Evolutionary conservation across 30 jellyfish, hydroid and myxozoan genomes (phyloP), one percentile per base, ranked within the genome.

Genomic region (Turritopsis rubra): DNA sequence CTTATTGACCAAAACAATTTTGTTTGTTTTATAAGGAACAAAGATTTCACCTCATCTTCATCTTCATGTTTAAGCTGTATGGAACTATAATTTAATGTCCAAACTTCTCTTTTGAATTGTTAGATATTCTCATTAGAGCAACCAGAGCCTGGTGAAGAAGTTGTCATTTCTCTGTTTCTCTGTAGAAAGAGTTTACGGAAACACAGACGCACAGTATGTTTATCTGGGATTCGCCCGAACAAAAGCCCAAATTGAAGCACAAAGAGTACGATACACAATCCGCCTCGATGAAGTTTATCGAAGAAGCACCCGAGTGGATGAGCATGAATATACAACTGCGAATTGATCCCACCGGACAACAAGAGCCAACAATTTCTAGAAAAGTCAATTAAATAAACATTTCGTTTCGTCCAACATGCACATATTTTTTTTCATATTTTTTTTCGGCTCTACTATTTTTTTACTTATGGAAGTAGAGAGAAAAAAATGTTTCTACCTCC

Each of bases 261-360:
- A 84, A 54, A 89, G 96, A 85, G 29, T 89, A 89, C 81, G 97
- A 93, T 66, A 93, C 99, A 25, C 75, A 75, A 18, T 93, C 99
- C 18, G 87, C 89, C n/a, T 83, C 86, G 19, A 54, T 93, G 70
- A 85, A 90, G 25, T 93, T 93, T 60, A 95, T 75, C 8, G 96
- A 93, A 81, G 99, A 93, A 52, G 79, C 82, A 28, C 99, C 99
- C 1, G 97, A 93, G 83, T 93, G 99, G 97, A 90, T 54, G 31
- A 79, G 91, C 19, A 93, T 93, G 99, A 96, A 88, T 66, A 92
- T 92, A 29, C 94, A 90, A 54, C 81, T 92, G 85, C 88, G 80
- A 52, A 89, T 92, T 29, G 98, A 92, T 65, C 98, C 98, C n/a
- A 65, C 96, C 9, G 98, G 98, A 16, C 54, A 86, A 79, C 90